Percentiles rank a stretch among this genome's conserved stretches.
These are phyloP conservation scores for Lagopus muta DNA, from an alignment of 2,113 vertebrate species.

Conservation along the genomic window DNA sequence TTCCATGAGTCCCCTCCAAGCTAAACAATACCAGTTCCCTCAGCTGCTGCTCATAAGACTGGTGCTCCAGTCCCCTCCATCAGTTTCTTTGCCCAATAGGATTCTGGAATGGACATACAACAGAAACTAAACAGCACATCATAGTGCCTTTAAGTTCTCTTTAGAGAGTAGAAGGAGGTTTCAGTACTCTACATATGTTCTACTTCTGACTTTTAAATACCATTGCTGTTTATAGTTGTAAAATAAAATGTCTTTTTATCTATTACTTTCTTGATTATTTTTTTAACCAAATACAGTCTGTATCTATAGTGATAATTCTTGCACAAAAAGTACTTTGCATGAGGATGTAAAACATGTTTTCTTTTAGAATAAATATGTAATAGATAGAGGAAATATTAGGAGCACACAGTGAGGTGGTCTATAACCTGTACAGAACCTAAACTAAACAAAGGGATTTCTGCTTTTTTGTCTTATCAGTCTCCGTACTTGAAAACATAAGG, in stretches of 20 bases:
- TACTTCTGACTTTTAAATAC: neutral
- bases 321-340: neutral
- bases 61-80: no score
- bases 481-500: neutral
- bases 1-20: no score
- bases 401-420: accelerated
- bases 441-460: neutral
- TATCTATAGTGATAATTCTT: neutral
- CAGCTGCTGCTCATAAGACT: no score
- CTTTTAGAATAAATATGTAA: accelerated
- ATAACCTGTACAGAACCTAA: neutral
- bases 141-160: neutral
- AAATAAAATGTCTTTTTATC: neutral
- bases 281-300: neutral
- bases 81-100: no score
- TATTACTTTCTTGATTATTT: neutral
- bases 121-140: neutral
- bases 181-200: neutral
- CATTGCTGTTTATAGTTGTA: neutral
- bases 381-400: neutral
- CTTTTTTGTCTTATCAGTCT: neutral
- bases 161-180: neutral
- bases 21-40: no score
- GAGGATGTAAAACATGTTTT: neutral
- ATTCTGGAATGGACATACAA: neutral